Percentiles rank a stretch among this genome's conserved stretches.
Conservation (phyloP, 2,113 vertebrate genomes). For the Oxygymnocypris stewartii region DNA sequence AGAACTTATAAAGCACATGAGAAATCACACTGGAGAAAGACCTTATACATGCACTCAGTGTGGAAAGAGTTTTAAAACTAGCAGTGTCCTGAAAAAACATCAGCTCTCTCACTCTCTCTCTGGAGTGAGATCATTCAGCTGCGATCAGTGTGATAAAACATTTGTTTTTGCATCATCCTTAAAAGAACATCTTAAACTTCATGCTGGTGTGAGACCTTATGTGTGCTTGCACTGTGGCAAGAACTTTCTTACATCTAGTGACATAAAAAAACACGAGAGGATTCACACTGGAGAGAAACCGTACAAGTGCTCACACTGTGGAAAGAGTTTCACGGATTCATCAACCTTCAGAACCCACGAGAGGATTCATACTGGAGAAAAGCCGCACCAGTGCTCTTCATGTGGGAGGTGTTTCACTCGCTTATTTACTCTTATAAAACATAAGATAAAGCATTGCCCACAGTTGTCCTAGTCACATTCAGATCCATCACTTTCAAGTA, state of each 20-base stretch:
- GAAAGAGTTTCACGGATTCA: too few species aligned
- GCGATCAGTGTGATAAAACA: constrained; percentile 36
- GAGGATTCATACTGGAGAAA: too few species aligned
- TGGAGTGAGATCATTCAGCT: not conserved
- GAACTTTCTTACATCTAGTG: too few species aligned
- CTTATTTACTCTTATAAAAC: not conserved
- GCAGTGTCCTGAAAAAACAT: not conserved
- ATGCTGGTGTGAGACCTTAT: not conserved
- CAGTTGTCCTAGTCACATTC: not conserved
- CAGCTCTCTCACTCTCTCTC: not conserved
- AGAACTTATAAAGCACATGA: too few species aligned
- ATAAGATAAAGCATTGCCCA: not conserved
- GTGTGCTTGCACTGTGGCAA: too few species aligned
- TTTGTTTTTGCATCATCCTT: constrained; percentile 20
- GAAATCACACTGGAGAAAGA: too few species aligned
- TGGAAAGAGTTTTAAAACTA: not conserved
- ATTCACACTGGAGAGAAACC: too few species aligned
- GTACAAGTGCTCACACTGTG: too few species aligned
- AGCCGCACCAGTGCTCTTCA: not conserved
- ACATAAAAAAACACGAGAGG: too few species aligned
- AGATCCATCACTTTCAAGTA: too few species aligned
- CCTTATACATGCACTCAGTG: too few species aligned
- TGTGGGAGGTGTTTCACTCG: not conserved
- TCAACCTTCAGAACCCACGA: too few species aligned
- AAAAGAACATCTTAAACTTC: constrained; percentile 7